phyloP scores from a whole-genome alignment of 1,140 invertebrate species.

The Bombus breviceps region DNA sequence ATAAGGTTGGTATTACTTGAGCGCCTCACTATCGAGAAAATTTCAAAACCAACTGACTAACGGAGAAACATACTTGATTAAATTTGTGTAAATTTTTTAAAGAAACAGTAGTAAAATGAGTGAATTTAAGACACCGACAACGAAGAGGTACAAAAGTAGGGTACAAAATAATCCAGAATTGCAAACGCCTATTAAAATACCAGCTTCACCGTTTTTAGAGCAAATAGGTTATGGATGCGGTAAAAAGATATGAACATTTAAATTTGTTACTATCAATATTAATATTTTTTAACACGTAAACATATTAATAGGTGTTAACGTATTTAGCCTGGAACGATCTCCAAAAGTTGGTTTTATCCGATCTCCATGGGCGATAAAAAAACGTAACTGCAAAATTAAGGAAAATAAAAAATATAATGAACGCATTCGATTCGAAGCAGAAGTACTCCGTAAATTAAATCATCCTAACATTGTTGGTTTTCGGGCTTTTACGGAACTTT shows the following conservation, averaged over 20 bases:
- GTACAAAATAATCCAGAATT: slow-evolving; percentile 68
- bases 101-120: slow-evolving; percentile 62
- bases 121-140: slow-evolving; percentile 75
- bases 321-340: slow-evolving; percentile 89
- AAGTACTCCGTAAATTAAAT: slow-evolving; percentile 86
- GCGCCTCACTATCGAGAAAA: not conserved
- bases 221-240: slow-evolving; percentile 90
- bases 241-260: slow-evolving; percentile 72
- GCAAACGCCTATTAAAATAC: slow-evolving; percentile 83
- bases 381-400: slow-evolving; percentile 82
- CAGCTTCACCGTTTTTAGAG: slow-evolving; percentile 87
- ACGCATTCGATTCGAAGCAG: slow-evolving; percentile 88
- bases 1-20: slow-evolving; percentile 14
- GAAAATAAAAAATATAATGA: slow-evolving; percentile 79
- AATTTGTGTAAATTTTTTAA: not conserved
- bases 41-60: slow-evolving; percentile 20
- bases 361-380: slow-evolving; percentile 94
- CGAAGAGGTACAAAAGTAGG: slow-evolving; percentile 61
- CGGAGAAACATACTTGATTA: no score
- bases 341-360: slow-evolving; percentile 85
- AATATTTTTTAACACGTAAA: slow-evolving; percentile 27
- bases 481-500: slow-evolving; percentile 85
- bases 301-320: slow-evolving; percentile 86
- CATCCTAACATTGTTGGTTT: slow-evolving; percentile 94
- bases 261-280: not conserved